These are phyloP conservation scores for Galeopterus variegatus DNA, from an alignment of 2,113 vertebrate genomes.

Conservation along the genomic window DNA sequence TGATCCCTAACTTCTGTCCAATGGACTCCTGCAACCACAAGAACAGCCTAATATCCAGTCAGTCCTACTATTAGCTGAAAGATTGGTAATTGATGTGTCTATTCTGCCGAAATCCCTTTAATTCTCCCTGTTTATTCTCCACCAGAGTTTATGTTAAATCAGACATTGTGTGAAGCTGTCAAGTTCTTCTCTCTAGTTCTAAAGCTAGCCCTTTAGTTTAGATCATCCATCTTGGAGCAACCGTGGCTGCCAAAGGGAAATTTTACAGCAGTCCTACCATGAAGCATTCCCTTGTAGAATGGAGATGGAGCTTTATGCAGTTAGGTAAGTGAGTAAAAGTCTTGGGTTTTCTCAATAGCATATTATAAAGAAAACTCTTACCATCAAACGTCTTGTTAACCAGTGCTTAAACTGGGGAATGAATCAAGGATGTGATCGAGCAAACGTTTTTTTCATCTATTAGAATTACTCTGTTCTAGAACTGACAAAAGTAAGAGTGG, in stretches of 20 bases:
- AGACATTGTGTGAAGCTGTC: not conserved
- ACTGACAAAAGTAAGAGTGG: not conserved
- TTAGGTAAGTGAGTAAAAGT: conserved; percentile 40
- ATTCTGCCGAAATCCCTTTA: not conserved
- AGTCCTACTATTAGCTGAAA: not conserved
- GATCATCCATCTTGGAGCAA: not conserved
- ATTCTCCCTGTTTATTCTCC: not conserved
- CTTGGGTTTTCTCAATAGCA: not conserved
- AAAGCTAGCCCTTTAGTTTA: not conserved
- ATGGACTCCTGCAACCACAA: not conserved
- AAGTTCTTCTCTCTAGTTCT: not conserved
- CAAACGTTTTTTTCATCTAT: not conserved
- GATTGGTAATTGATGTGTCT: not conserved
- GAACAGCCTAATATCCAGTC: not conserved
- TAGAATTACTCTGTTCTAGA: not conserved
- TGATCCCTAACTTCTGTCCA: not conserved
- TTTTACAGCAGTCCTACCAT: not conserved
- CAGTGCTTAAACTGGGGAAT: not conserved
- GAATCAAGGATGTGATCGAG: not conserved
- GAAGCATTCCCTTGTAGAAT: not conserved
- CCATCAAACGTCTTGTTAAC: not conserved
- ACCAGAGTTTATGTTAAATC: conserved; percentile 1
- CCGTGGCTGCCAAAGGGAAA: not conserved
- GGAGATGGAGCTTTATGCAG: not conserved
- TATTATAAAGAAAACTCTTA: conserved; percentile 36